Conservation (phyloP, 2,888 invertebrate species). For the Eubasilissa splendida region DNA sequence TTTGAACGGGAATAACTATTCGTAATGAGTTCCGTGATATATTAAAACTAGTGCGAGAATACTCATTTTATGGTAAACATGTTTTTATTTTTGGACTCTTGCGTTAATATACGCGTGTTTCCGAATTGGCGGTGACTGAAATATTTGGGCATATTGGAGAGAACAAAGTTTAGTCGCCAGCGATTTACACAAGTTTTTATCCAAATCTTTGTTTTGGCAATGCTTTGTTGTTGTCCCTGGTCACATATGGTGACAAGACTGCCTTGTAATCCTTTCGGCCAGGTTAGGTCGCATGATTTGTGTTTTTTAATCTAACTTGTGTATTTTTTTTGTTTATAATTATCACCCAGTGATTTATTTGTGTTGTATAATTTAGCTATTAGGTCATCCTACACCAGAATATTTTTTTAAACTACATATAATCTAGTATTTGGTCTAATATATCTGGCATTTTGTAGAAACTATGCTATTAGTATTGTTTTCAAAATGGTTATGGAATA, state of each 20-base stretch:
- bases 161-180: constrained; percentile 23
- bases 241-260: constrained; percentile 45
- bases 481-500: too few relatives aligned
- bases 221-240: constrained; percentile 38
- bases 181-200: constrained; percentile 23
- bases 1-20: neutral
- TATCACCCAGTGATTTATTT: too few relatives aligned
- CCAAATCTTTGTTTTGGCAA: constrained; percentile 33
- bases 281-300: constrained; percentile 47
- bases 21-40: constrained; percentile 19
- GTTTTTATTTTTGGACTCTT: constrained; percentile 48
- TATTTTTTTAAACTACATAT: too few relatives aligned
- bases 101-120: constrained; percentile 28
- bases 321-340: neutral
- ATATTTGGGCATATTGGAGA: constrained; percentile 22
- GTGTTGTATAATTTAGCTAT: too few relatives aligned
- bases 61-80: constrained; percentile 42
- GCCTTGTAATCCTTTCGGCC: constrained; percentile 36
- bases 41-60: constrained; percentile 15
- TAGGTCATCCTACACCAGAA: too few relatives aligned
- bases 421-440: too few relatives aligned
- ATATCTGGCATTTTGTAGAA: too few relatives aligned
- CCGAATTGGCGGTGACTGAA: constrained; percentile 25
- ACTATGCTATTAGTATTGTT: too few relatives aligned
- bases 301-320: constrained; percentile 29